Conservation (phyloP, 2,113 vertebrate genomes). For the Bubo blakistoni region DNA sequence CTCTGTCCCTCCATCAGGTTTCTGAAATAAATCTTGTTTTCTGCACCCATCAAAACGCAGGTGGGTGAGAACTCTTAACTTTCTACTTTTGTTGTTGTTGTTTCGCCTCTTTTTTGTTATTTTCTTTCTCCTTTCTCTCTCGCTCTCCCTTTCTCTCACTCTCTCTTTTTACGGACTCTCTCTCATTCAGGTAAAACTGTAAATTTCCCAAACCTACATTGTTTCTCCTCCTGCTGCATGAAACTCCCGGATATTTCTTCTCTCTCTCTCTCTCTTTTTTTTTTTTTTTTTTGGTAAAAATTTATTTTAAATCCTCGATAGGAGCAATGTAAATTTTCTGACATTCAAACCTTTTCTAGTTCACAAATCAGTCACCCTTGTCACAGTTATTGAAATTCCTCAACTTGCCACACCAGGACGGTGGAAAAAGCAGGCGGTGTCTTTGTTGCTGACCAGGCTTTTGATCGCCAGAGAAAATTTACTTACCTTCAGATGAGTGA, state of each 20-base stretch:
- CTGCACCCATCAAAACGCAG: conserved; percentile 66
- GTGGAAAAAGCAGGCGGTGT: conserved; percentile 83
- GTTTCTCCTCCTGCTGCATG: conserved; percentile 62
- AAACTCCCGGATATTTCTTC: conserved; percentile 43
- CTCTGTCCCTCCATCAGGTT: conserved; percentile 52
- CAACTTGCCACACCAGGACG: conserved; percentile 83
- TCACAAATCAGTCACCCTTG: conserved; percentile 89
- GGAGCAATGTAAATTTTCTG: conserved; percentile 82
- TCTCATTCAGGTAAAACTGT: conserved; percentile 77
- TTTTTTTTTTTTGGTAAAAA: background rate
- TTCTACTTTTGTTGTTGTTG: conserved; percentile 48
- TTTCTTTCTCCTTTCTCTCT: conserved; percentile 2
- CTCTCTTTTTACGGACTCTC: background rate
- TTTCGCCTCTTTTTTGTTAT: background rate
- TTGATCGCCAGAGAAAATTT: conserved; percentile 88
- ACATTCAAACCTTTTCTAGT: conserved; percentile 83
- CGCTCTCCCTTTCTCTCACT: background rate
- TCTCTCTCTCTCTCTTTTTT: too few species aligned
- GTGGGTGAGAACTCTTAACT: conserved; percentile 70
- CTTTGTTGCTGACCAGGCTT: conserved; percentile 86
- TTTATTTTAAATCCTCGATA: conserved; percentile 70
- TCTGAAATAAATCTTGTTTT: conserved; percentile 61
- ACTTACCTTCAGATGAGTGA: conserved; percentile 90
- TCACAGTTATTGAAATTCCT: conserved; percentile 87
- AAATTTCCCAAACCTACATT: conserved; percentile 71